Base-by-base conservation (phyloP, 2,113 vertebrate species). In the Anarrhichthys ocellatus region DNA sequence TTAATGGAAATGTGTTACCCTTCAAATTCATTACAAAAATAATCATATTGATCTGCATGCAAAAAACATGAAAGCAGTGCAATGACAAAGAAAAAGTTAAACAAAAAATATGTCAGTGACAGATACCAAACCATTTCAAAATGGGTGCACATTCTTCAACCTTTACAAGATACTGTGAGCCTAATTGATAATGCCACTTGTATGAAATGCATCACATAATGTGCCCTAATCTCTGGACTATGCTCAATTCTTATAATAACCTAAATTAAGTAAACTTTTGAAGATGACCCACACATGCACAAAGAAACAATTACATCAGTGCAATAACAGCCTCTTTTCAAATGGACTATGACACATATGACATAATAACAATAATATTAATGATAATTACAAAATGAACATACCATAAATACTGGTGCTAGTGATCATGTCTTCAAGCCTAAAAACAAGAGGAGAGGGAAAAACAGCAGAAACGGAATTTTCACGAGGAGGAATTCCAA, bases 381-480 rank as follows among this genome's bases (percentile, higher is more conserved):
- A 95, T 95, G 95, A 95, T 96, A 95, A 97, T 95, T 91, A 89
- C 92, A 96, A 97, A 97, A 96, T 93, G 93, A 94, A 98, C 98
- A 90, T 99, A 99, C 98, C 98, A 98, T 99, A 98, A 96, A 99
- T 96, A 97, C 96, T 97, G 97, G 95, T 97, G 97, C 97, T 98
- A 96, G 97, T 97, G 97, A 99, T 98, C 98, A 99, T 99, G 97
- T 98, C 98, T 97, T 97, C 97, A 96, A 96, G 97, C 96, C 91
- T 94, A 91, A 92, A 96, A 96, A 97, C 96, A 96, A 93, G 86
- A 90, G 85, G 82, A 93, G 88, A 90, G 80, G 86, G 6, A 20
- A 68, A 92, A 97, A 97, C 95, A 96, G 96, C 96, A 96, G 96
- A 97, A 97, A 96, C 95, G 96, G 96, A 97, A 97, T 97, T 97